phyloP scores from a whole-genome alignment of 2,888 invertebrate species.

The Dermolepida albohirtum region DNA sequence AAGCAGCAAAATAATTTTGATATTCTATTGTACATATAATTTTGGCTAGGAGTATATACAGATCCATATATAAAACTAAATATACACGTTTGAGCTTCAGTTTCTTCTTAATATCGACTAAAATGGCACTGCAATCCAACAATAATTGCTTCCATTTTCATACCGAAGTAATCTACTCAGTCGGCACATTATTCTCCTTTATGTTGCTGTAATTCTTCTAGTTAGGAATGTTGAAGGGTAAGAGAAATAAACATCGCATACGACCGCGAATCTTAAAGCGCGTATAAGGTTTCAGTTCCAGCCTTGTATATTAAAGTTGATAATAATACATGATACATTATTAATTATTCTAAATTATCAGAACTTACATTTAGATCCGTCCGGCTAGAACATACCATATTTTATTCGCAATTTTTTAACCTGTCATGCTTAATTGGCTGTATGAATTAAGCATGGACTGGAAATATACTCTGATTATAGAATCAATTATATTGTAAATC shows the following conservation, averaged over 20 bases:
- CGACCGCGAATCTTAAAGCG: neutral
- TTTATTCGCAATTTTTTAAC: too few relatives aligned
- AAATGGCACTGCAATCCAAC: slow-evolving; percentile 17
- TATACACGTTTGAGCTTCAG: slow-evolving; percentile 15
- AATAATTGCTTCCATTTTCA: slow-evolving; percentile 42
- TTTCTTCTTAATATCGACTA: slow-evolving; percentile 17
- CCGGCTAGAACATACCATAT: too few relatives aligned
- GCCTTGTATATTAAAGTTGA: neutral
- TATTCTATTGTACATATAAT: too few relatives aligned
- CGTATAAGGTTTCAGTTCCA: slow-evolving; percentile 14
- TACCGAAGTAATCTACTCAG: slow-evolving; percentile 33
- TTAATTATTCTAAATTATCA: too few relatives aligned
- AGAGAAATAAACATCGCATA: neutral
- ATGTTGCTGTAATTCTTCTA: slow-evolving; percentile 24
- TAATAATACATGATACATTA: too few relatives aligned
- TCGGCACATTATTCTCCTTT: slow-evolving; percentile 16
- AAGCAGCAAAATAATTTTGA: too few relatives aligned
- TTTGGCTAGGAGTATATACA: too few relatives aligned
- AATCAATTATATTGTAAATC: too few relatives aligned
- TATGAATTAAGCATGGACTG: too few relatives aligned
- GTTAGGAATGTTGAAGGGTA: slow-evolving; percentile 11
- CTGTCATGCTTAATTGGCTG: too few relatives aligned
- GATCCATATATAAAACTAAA: slow-evolving; percentile 4
- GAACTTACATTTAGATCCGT: too few relatives aligned
- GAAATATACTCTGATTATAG: too few relatives aligned